Percentiles rank a stretch among this genome's conserved stretches.
These are phyloP conservation scores for Alitta virens DNA, from an alignment of 2,888 invertebrate species.

Conservation along the genomic window DNA sequence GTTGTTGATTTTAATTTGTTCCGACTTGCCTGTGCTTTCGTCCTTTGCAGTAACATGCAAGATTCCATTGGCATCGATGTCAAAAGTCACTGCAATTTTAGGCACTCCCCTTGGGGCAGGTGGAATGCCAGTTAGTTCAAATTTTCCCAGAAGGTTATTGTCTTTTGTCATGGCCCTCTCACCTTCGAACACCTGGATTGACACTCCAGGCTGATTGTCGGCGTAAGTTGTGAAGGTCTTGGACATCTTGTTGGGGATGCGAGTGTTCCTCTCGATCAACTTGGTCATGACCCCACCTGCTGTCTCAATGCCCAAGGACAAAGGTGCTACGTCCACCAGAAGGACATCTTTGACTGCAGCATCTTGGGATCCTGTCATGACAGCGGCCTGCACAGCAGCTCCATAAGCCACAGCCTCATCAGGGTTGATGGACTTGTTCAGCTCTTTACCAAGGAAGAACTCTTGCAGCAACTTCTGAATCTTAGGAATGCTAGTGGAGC, in stretches of 20 bases:
- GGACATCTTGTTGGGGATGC: constrained; percentile 48
- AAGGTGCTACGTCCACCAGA: constrained; percentile 68
- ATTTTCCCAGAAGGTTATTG: constrained; percentile 66
- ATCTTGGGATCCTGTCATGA: constrained; percentile 70
- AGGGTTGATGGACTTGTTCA: constrained; percentile 70
- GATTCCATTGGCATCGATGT: constrained; percentile 86
- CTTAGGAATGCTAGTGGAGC: constrained; percentile 50
- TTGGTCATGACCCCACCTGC: constrained; percentile 53
- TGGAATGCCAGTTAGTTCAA: constrained; percentile 47
- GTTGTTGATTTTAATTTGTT: constrained; percentile 80
- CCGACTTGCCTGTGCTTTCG: constrained; percentile 72
- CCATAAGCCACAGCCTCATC: constrained; percentile 44
- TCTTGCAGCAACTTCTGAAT: constrained; percentile 48
- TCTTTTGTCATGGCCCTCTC: constrained; percentile 94
- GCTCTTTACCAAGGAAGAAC: constrained; percentile 69
- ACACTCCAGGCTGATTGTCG: constrained; percentile 71
- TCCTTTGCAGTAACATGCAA: constrained; percentile 60
- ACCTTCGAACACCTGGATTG: constrained; percentile 74
- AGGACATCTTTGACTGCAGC: constrained; percentile 70
- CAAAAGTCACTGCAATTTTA: constrained; percentile 68
- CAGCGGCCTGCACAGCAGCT: constrained; percentile 32
- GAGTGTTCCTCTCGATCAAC: constrained; percentile 41
- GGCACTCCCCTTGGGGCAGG: constrained; percentile 49
- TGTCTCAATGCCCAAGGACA: constrained; percentile 64
- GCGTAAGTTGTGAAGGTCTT: constrained; percentile 78